phyloP scores from a whole-genome alignment of 2,888 invertebrate species.

The Digitonthophagus gazella region DNA sequence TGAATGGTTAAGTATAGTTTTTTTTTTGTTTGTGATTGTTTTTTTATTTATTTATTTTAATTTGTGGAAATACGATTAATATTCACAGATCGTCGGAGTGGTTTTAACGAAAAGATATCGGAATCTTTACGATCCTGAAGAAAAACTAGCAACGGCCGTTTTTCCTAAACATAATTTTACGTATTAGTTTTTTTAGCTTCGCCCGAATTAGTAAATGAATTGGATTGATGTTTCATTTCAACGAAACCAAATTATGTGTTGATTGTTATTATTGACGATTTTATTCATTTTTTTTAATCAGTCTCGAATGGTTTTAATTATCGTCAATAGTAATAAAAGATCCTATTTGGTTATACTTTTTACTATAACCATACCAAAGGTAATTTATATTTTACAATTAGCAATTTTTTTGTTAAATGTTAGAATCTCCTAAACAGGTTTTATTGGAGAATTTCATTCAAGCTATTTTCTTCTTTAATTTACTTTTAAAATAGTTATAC shows the following conservation, averaged over 20 bases:
- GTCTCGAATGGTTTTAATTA: too few species aligned
- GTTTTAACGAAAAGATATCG: conserved; percentile 77
- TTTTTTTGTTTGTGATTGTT: conserved; percentile 7
- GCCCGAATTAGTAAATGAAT: not conserved
- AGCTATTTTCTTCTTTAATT: not conserved
- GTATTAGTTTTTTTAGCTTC: conserved; percentile 44
- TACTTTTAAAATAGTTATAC: not conserved
- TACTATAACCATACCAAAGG: conserved; percentile 24
- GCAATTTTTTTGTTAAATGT: not conserved
- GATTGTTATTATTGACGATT: too few species aligned
- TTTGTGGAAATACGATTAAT: not conserved
- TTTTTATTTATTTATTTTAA: conserved; percentile 13
- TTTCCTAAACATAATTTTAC: conserved; percentile 59
- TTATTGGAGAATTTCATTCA: too few species aligned
- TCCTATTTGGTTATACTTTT: not conserved
- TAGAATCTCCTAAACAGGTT: not conserved
- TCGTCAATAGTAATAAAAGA: too few species aligned
- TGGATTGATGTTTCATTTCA: conserved; percentile 5
- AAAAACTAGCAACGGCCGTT: conserved; percentile 69
- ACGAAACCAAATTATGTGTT: too few species aligned
- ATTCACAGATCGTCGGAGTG: conserved; percentile 73
- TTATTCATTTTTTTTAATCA: conserved; percentile 20
- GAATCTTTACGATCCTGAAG: conserved; percentile 74
- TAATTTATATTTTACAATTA: conserved; percentile 11
- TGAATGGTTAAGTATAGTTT: conserved; percentile 5